These are phyloP conservation scores for Lampris megalopsis DNA, from an alignment of 2,113 vertebrate genomes.

Conservation along the genomic window DNA sequence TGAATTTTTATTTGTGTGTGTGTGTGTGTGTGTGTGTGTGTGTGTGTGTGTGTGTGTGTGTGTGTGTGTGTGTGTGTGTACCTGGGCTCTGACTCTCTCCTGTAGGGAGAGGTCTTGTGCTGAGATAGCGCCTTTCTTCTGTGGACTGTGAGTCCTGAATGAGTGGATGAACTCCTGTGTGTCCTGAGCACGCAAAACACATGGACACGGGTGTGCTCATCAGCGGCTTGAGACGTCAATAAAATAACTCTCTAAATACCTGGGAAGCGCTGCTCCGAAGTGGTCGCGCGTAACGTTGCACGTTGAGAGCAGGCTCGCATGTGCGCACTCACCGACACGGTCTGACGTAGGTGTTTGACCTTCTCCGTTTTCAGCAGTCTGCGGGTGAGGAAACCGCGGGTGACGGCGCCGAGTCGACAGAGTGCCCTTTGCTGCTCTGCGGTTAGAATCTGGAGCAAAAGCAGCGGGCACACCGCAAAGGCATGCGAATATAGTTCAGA, in stretches of 20 bases:
- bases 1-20: neutral
- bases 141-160: constrained; percentile 87
- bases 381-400: constrained; percentile 92
- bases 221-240: too few relatives aligned
- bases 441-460: constrained; percentile 82
- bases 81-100: constrained; percentile 93
- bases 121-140: constrained; percentile 85
- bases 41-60: too few relatives aligned
- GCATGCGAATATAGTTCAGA: too few relatives aligned
- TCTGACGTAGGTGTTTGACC: constrained; percentile 91
- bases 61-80: constrained; percentile 62
- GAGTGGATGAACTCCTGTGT: constrained; percentile 91
- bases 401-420: constrained; percentile 86
- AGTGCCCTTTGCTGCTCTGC: constrained; percentile 87
- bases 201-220: too few relatives aligned
- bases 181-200: constrained; percentile 84
- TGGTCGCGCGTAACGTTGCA: neutral
- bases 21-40: too few relatives aligned
- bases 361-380: constrained; percentile 92
- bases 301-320: neutral
- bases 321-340: constrained; percentile 84
- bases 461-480: too few relatives aligned
- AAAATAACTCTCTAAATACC: too few relatives aligned
- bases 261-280: neutral
- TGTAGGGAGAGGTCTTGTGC: constrained; percentile 91